Evolutionary conservation across 2,888 invertebrate species (phyloP).

Genomic region (Adineta ricciae): DNA sequence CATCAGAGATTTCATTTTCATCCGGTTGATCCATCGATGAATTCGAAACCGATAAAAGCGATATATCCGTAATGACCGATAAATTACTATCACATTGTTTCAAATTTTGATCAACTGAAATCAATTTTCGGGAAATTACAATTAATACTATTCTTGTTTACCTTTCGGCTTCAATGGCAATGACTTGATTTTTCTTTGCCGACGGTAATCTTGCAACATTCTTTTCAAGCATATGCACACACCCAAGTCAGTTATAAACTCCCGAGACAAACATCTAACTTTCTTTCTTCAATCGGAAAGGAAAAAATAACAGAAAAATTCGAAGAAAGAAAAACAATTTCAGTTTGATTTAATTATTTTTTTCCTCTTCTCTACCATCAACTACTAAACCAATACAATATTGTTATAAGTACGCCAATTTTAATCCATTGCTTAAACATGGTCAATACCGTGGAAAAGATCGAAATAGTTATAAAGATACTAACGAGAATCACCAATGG

Average conservation of each 20-base stretch:
- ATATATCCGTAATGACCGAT: not conserved
- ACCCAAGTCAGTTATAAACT: not conserved
- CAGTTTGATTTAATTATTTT: not conserved
- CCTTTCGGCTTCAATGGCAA: not conserved
- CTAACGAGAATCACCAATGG: not conserved
- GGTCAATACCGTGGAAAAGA: not conserved
- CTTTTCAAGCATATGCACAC: not conserved
- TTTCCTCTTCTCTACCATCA: not conserved
- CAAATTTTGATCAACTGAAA: not conserved
- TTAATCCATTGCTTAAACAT: not conserved
- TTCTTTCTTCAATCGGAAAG: not conserved
- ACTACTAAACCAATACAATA: slow-evolving; percentile 13
- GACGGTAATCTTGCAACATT: not conserved
- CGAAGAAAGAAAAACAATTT: not conserved
- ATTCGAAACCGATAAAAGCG: not conserved
- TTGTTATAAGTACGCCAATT: not conserved
- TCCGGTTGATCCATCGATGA: not conserved
- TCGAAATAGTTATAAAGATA: not conserved
- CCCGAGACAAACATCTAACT: not conserved
- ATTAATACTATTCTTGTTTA: not conserved
- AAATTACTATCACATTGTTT: not conserved
- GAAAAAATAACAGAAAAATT: not conserved
- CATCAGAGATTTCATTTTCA: not conserved
- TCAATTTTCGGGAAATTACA: not conserved
- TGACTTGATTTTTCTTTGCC: not conserved